Conservation (phyloP, 2,113 vertebrate species). For the Rhabdomys dilectus region DNA sequence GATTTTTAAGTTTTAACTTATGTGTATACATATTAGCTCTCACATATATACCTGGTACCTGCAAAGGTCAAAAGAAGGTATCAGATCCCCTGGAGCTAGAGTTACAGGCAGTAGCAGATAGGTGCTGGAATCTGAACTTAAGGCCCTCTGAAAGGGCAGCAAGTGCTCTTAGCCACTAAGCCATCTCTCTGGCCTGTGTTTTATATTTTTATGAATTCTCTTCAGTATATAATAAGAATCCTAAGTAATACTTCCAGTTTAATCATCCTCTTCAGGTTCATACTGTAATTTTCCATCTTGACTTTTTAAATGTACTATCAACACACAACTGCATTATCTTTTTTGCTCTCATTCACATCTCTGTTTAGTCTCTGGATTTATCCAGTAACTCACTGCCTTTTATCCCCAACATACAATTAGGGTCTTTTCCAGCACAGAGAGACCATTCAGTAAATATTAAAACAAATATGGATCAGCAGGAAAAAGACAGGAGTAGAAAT, state of each 20-base stretch:
- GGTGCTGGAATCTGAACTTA: background rate
- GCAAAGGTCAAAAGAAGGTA: background rate
- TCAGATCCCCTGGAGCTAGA: background rate
- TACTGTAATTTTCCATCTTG: background rate
- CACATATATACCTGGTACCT: background rate
- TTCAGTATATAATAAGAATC: background rate
- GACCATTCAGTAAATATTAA: background rate
- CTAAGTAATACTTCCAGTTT: background rate
- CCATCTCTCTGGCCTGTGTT: background rate
- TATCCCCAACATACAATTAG: background rate
- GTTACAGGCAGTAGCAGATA: background rate
- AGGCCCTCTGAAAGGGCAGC: background rate
- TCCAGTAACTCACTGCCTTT: background rate
- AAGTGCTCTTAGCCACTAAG: background rate
- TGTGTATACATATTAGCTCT: background rate
- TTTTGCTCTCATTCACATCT: background rate
- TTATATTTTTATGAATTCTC: background rate
- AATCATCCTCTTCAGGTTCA: background rate
- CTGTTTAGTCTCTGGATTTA: background rate
- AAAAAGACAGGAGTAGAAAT: background rate
- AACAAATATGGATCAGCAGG: background rate
- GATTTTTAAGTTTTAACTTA: background rate
- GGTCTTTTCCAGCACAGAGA: background rate
- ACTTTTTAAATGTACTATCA: background rate
- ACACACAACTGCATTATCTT: background rate